These are phyloP conservation scores for Bubo bubo DNA, from an alignment of 2,113 vertebrate species.

Conservation along the genomic window DNA sequence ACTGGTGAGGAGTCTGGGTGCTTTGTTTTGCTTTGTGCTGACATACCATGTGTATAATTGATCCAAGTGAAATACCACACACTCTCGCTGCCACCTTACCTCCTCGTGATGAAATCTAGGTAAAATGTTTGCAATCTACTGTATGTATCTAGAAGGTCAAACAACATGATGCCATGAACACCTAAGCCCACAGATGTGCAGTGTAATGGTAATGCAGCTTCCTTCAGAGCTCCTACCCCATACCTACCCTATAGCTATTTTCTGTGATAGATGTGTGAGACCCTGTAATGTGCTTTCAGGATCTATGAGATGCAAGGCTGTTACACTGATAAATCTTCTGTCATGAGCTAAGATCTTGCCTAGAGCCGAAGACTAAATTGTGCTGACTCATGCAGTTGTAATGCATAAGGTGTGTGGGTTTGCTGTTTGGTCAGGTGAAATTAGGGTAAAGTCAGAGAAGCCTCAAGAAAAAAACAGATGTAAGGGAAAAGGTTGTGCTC, in stretches of 20 bases:
- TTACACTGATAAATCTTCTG: neutral
- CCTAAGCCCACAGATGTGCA: neutral
- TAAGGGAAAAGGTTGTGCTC: neutral
- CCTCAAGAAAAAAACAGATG: neutral
- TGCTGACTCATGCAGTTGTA: neutral
- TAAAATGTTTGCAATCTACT: neutral
- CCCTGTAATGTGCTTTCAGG: neutral
- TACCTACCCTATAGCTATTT: neutral
- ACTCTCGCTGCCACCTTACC: neutral
- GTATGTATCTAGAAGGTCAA: neutral
- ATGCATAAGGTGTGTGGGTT: neutral
- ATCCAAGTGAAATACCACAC: neutral
- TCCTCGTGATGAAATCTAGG: constrained; percentile 2
- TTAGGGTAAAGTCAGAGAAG: neutral
- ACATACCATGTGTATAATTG: neutral
- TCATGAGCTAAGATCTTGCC: neutral
- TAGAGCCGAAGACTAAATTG: neutral
- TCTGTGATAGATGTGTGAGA: neutral
- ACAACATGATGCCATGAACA: neutral
- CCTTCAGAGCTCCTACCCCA: neutral
- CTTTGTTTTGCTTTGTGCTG: constrained; percentile 25
- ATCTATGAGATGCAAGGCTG: neutral
- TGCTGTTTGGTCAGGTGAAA: neutral
- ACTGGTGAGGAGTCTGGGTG: neutral
- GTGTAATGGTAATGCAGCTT: neutral